Percentiles rank a stretch among this genome's conserved stretches.
Evolutionary conservation across 35 echinoderm and acorn worm species (phyloP).

Genomic region (Diadema setosum): DNA sequence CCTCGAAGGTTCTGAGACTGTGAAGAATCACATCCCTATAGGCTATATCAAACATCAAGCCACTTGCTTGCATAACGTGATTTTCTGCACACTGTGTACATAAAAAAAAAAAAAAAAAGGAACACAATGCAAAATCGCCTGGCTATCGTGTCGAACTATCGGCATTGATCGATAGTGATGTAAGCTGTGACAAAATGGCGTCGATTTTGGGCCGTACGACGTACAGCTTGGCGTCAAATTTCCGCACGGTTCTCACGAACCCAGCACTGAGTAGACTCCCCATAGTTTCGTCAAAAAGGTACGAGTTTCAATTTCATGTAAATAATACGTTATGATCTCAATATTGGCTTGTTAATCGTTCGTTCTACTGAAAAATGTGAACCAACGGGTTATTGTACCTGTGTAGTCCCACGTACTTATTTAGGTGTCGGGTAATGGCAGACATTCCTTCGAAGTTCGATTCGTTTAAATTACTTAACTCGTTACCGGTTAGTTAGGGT

Average conservation of each 20-base stretch:
- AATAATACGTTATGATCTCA: neutral
- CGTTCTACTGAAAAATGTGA: neutral
- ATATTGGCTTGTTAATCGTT: neutral
- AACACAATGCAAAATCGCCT: too few species aligned
- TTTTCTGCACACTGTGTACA: too few species aligned
- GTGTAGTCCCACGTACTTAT: neutral
- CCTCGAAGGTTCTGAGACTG: too few species aligned
- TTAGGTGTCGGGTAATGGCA: neutral
- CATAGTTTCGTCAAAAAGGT: neutral
- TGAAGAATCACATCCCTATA: too few species aligned
- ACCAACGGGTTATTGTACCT: neutral
- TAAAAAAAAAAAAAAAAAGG: too few species aligned
- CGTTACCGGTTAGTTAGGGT: neutral
- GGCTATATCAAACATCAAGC: too few species aligned
- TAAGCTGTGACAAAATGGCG: neutral
- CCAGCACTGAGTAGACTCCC: neutral
- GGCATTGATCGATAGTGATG: too few species aligned
- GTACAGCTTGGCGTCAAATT: conserved; percentile 4
- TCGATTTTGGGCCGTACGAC: neutral
- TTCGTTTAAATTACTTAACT: neutral
- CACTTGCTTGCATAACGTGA: too few species aligned
- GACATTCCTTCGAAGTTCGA: neutral
- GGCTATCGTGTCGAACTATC: too few species aligned
- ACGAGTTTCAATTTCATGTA: neutral
- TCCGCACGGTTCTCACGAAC: neutral